A percentile compares a stretch with the other conserved stretches of the same genome.
These are phyloP conservation scores for Rhinophrynus dorsalis DNA, from an alignment of 2,797 vertebrate genomes.

Conservation along the genomic window DNA sequence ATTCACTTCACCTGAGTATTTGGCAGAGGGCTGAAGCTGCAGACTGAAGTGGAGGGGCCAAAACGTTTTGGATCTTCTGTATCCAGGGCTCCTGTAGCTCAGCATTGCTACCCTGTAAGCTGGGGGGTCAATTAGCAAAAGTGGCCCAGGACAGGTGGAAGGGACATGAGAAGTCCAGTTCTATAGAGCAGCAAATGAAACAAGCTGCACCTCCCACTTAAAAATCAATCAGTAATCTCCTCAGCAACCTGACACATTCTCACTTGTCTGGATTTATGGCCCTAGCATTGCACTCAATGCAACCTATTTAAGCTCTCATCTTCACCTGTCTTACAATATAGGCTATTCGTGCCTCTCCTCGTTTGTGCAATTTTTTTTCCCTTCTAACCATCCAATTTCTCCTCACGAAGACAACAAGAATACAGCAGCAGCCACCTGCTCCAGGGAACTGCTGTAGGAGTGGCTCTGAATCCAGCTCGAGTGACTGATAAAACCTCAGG, in stretches of 20 bases:
- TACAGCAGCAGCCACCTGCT: constrained; percentile 13
- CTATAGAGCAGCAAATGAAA: no score
- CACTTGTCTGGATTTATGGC: no score
- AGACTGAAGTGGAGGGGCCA: constrained; percentile 28
- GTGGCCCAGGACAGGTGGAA: no score
- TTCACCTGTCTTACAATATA: no score
- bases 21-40: constrained; percentile 23
- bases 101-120: constrained; percentile 2
- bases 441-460: constrained; percentile 7
- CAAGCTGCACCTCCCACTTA: no score
- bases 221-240: no score
- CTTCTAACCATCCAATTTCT: neutral
- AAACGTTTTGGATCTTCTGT: neutral
- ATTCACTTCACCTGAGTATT: constrained; percentile 1
- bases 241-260: no score
- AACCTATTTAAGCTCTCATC: no score
- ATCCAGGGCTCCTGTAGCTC: constrained; percentile 10
- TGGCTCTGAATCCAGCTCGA: neutral
- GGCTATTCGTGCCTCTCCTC: neutral
- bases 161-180: no score
- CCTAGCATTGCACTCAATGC: no score
- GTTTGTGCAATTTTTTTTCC: neutral
- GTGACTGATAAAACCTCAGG: neutral
- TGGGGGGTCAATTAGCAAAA: no score
- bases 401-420: constrained; percentile 35